Percentiles rank a stretch among this genome's conserved stretches.
Evolutionary conservation across 2,888 invertebrate species (phyloP).

Genomic region (Tenthredo livida): DNA sequence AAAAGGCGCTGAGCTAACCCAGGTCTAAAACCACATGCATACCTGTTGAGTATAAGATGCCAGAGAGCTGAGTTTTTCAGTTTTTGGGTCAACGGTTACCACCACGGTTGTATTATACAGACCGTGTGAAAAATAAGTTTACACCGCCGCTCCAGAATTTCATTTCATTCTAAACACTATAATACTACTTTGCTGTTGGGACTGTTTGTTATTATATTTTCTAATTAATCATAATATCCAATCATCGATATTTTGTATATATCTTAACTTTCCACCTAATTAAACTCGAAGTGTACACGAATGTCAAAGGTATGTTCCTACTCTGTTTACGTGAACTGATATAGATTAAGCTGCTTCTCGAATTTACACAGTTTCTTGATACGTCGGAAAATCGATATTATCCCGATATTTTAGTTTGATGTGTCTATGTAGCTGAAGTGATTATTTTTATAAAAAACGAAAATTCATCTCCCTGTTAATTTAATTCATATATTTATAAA

Average conservation of each 20-base stretch:
- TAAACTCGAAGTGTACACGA: background rate
- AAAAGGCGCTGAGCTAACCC: slow-evolving; percentile 38
- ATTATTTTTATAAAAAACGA: background rate
- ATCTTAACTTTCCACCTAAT: background rate
- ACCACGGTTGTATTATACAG: slow-evolving; percentile 10
- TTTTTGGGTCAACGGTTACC: slow-evolving; percentile 47
- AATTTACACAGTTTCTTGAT: background rate
- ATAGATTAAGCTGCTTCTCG: background rate
- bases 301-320: slow-evolving; percentile 42
- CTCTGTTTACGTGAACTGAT: slow-evolving; percentile 33
- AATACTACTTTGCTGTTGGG: background rate
- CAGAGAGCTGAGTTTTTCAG: slow-evolving; percentile 46
- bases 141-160: background rate
- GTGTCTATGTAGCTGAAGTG: background rate
- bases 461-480: background rate
- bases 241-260: background rate
- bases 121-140: slow-evolving; percentile 39
- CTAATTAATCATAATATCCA: background rate
- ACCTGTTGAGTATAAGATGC: slow-evolving; percentile 46
- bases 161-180: background rate
- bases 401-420: background rate
- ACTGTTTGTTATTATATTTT: background rate
- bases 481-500: background rate
- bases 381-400: background rate
- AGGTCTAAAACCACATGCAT: slow-evolving; percentile 51